Evolutionary conservation across 1,140 invertebrate species (phyloP).

Genomic region (Drosophila prosaltans): DNA sequence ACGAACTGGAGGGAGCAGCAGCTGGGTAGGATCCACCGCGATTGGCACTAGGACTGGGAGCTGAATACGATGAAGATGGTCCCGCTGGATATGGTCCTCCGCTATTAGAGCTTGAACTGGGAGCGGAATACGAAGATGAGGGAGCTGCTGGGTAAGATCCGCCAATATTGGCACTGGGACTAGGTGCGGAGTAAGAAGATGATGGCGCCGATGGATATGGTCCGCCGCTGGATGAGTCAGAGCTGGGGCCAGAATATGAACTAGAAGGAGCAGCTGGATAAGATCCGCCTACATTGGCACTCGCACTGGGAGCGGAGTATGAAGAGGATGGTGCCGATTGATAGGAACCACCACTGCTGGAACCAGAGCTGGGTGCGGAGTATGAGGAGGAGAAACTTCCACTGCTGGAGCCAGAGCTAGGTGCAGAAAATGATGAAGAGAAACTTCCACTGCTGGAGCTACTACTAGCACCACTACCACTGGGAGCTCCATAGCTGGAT

Average conservation of each 20-base stretch:
- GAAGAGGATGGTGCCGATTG: slow-evolving; percentile 72
- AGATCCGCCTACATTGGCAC: slow-evolving; percentile 36
- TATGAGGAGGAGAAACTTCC: slow-evolving; percentile 44
- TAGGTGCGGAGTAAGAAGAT: slow-evolving; percentile 69
- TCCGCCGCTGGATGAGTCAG: slow-evolving; percentile 33
- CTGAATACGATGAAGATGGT: slow-evolving; percentile 52
- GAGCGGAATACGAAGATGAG: slow-evolving; percentile 44
- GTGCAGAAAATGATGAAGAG: slow-evolving; percentile 39
- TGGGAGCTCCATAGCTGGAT: slow-evolving; percentile 52
- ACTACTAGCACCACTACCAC: not conserved
- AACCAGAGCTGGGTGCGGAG: slow-evolving; percentile 34
- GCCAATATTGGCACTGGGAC: slow-evolving; percentile 29
- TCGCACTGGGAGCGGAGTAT: slow-evolving; percentile 50
- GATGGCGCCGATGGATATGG: slow-evolving; percentile 46
- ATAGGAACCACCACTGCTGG: slow-evolving; percentile 76
- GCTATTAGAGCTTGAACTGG: slow-evolving; percentile 21
- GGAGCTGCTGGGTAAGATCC: slow-evolving; percentile 58
- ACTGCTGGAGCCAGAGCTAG: slow-evolving; percentile 30
- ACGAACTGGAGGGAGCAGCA: slow-evolving; percentile 46
- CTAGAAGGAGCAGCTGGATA: slow-evolving; percentile 33
- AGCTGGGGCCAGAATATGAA: slow-evolving; percentile 28
- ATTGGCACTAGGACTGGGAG: slow-evolving; percentile 42
- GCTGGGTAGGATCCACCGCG: slow-evolving; percentile 52
- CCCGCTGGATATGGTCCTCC: slow-evolving; percentile 42
- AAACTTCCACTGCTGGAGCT: slow-evolving; percentile 38